These are phyloP conservation scores for Tetrax tetrax DNA, from an alignment of 2,113 vertebrate genomes.

Conservation along the genomic window DNA sequence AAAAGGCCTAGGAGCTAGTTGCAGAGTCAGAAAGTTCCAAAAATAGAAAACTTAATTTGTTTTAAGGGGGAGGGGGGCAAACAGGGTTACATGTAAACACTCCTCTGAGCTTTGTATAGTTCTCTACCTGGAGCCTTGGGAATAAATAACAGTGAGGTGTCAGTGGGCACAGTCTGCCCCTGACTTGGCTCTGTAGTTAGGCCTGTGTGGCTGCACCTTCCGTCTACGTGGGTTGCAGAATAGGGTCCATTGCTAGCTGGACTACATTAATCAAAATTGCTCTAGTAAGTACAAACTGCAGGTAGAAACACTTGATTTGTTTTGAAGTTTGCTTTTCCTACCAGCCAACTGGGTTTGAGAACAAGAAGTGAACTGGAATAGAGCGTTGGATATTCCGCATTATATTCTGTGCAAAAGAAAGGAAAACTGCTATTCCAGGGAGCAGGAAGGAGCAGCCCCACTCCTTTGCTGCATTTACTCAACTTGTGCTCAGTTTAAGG, in stretches of 20 bases:
- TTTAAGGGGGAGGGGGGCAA: not conserved
- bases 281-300: not conserved
- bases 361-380: not conserved
- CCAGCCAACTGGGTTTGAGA: not conserved
- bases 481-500: not conserved
- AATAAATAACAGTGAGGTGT: accelerated
- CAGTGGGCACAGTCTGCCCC: accelerated
- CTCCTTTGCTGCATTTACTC: not conserved
- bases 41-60: not conserved
- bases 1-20: not conserved
- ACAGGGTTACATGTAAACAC: accelerated
- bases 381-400: not conserved
- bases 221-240: accelerated
- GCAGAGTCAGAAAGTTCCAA: not conserved
- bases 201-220: not conserved
- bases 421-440: not conserved
- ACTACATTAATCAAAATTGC: not conserved
- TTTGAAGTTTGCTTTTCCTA: not conserved
- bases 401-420: not conserved
- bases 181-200: accelerated
- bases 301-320: not conserved
- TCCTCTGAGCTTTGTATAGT: too few relatives aligned
- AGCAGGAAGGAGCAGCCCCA: not conserved
- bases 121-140: not conserved
- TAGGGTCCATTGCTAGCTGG: too few relatives aligned